These are phyloP conservation scores for Bergia puertoricense DNA, from an alignment of 92 coral and sea anemone genomes.

Conservation along the genomic window DNA sequence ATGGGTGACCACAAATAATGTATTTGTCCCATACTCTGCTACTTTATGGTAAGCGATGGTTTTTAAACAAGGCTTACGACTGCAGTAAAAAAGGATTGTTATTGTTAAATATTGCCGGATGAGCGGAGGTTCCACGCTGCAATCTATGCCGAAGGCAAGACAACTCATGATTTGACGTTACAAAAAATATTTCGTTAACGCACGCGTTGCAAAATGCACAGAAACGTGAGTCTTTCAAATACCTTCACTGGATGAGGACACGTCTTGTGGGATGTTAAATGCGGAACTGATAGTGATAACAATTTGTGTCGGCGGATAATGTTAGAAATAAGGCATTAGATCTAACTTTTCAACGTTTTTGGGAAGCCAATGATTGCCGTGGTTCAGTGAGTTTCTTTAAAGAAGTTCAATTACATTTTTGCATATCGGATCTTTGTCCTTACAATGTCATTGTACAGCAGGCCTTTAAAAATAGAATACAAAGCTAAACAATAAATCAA, in stretches of 20 bases:
- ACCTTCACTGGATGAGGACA: background rate
- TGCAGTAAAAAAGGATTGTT: constrained; percentile 2
- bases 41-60: background rate
- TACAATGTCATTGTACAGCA: background rate
- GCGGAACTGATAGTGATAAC: background rate
- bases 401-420: background rate
- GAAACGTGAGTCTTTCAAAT: background rate
- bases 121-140: background rate
- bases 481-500: constrained; percentile 9
- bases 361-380: background rate
- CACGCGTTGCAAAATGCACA: background rate
- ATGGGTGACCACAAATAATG: background rate
- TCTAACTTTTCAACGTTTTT: background rate
- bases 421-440: constrained; percentile 6
- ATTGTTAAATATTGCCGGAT: constrained; percentile 2
- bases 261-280: background rate
- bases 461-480: constrained; percentile 13
- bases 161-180: constrained; percentile 23
- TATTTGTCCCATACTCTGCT: background rate
- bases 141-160: constrained; percentile 2
- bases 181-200: background rate
- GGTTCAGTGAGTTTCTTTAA: constrained; percentile 23
- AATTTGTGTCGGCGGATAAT: background rate
- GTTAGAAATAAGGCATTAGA: background rate
- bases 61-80: background rate